Evolutionary conservation across 92 coral and sea anemone genomes (phyloP).

Genomic region (Bergia sp.): DNA sequence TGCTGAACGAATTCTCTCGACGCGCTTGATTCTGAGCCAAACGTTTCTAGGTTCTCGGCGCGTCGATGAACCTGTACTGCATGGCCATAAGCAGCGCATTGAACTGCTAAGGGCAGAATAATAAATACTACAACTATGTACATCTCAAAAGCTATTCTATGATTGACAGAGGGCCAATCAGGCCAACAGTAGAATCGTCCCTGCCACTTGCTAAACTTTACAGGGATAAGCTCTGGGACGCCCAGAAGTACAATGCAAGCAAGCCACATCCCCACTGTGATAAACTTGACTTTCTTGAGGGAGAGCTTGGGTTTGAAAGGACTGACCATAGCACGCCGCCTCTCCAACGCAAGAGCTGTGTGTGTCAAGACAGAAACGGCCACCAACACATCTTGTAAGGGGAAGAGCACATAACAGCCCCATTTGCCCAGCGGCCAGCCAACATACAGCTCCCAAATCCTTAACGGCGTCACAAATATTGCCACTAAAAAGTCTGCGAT

Average conservation of each 20-base stretch:
- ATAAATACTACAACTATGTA: background rate
- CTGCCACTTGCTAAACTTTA: background rate
- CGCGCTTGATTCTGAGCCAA: background rate
- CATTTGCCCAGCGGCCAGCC: conserved; percentile 17
- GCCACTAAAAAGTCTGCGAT: background rate
- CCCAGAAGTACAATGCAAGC: background rate
- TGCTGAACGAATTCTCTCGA: conserved; percentile 6
- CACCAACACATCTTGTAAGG: background rate
- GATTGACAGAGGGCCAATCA: background rate
- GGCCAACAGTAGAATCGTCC: background rate
- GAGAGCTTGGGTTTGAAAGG: conserved; percentile 7
- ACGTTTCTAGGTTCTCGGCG: background rate
- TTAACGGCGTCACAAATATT: background rate
- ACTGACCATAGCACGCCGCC: conserved; percentile 7
- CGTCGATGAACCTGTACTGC: background rate
- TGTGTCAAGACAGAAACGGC: conserved; percentile 17
- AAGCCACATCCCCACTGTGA: conserved; percentile 12
- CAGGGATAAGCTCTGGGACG: background rate
- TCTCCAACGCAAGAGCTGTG: conserved; percentile 4
- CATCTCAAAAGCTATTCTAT: conserved; percentile 16
- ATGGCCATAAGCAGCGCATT: background rate
- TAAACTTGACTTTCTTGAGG: conserved; percentile 3
- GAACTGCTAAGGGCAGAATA: background rate
- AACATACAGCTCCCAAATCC: conserved; percentile 1
- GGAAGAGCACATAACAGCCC: conserved; percentile 13